phyloP scores from a whole-genome alignment of 2,888 invertebrate species.

The Mythimna vitellina region DNA sequence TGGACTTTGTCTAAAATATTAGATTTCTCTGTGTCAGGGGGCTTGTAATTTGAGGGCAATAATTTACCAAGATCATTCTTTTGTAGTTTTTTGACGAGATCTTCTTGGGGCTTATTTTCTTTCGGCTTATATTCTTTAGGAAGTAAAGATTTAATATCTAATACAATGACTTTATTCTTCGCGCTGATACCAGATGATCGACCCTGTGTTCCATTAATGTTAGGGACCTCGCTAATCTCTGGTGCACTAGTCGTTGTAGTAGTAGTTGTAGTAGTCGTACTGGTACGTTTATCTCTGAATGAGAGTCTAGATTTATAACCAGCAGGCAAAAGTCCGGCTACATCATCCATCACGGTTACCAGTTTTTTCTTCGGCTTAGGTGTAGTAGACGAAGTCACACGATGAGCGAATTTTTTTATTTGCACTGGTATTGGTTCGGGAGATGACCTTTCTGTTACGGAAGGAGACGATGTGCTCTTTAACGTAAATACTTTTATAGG shows the following conservation, averaged over 20 bases:
- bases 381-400: conserved; percentile 84
- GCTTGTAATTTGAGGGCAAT: conserved; percentile 93
- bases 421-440: conserved; percentile 91
- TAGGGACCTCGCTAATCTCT: conserved; percentile 69
- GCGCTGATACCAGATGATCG: conserved; percentile 89
- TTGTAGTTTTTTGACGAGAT: conserved; percentile 85
- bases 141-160: conserved; percentile 89
- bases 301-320: conserved; percentile 91
- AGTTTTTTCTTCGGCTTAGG: conserved; percentile 86
- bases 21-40: conserved; percentile 79
- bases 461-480: conserved; percentile 86
- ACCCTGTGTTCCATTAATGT: conserved; percentile 84
- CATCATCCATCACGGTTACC: conserved; percentile 91
- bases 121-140: conserved; percentile 90
- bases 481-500: conserved; percentile 87
- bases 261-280: conserved; percentile 85
- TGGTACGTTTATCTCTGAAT: conserved; percentile 89
- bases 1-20: conserved; percentile 77
- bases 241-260: conserved; percentile 69
- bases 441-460: conserved; percentile 88
- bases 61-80: conserved; percentile 91
- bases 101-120: conserved; percentile 81
- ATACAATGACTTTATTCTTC: conserved; percentile 90
- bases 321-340: conserved; percentile 91
- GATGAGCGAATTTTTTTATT: conserved; percentile 92